Conservation (phyloP, 2,888 invertebrate species). For the Caenorhabditis zanzibari region DNA sequence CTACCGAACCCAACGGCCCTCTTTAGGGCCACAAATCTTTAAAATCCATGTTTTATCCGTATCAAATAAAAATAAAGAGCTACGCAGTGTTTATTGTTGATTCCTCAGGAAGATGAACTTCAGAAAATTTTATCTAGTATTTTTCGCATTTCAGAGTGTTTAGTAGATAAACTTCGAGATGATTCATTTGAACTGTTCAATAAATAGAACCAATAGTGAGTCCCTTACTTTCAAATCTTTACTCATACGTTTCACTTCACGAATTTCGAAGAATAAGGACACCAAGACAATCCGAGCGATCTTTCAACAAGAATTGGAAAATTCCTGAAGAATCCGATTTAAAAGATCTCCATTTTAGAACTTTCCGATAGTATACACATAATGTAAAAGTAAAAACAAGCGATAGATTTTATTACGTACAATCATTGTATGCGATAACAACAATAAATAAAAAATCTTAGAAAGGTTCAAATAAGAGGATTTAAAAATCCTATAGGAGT, state of each 20-base stretch:
- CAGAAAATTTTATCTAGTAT: too few relatives aligned
- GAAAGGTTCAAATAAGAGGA: constrained; percentile 4
- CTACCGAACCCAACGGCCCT: constrained; percentile 69
- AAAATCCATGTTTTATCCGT: too few relatives aligned
- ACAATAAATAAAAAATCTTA: background rate
- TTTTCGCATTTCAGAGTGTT: too few relatives aligned
- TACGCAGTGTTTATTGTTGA: too few relatives aligned
- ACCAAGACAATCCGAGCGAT: constrained; percentile 37
- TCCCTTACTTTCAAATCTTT: too few relatives aligned
- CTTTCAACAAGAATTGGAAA: constrained; percentile 51
- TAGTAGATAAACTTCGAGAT: constrained; percentile 67
- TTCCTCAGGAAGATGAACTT: too few relatives aligned
- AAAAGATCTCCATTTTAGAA: background rate
- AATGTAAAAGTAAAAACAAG: background rate
- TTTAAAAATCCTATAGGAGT: background rate
- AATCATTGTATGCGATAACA: constrained; percentile 12
- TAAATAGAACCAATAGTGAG: constrained; percentile 32
- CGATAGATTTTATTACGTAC: constrained; percentile 10
- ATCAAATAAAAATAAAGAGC: too few relatives aligned
- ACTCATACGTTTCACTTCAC: constrained; percentile 9
- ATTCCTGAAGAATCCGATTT: constrained; percentile 56
- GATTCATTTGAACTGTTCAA: constrained; percentile 71
- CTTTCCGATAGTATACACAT: background rate
- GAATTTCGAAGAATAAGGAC: constrained; percentile 35
- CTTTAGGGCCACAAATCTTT: constrained; percentile 69